Evolutionary conservation across 2,113 vertebrate species (phyloP).

Genomic region (Aphyosemion australe): DNA sequence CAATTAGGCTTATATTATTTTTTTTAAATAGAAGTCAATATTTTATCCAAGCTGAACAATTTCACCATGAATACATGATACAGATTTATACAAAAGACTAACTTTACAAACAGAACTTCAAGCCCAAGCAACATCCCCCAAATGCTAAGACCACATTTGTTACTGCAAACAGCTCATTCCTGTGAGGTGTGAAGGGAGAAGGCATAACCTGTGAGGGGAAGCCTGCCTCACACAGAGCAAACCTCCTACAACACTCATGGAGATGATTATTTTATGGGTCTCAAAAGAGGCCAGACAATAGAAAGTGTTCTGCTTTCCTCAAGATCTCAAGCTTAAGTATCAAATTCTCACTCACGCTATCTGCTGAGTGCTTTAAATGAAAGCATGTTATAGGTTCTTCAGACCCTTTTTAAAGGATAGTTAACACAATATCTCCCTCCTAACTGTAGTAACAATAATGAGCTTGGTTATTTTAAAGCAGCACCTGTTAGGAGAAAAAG

Average conservation of each 20-base stretch:
- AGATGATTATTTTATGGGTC: slow-evolving; percentile 36
- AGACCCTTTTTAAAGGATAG: background rate
- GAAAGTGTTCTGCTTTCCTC: slow-evolving; percentile 4
- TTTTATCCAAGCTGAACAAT: background rate
- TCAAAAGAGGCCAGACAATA: slow-evolving; percentile 18
- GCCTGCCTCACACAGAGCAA: background rate
- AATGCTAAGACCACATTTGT: background rate
- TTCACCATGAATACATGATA: background rate
- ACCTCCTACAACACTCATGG: slow-evolving; percentile 7
- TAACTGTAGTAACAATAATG: background rate
- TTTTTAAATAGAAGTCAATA: background rate
- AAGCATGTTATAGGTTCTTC: background rate
- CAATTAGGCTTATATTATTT: no score
- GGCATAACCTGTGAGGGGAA: background rate
- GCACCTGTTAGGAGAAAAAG: slow-evolving; percentile 26
- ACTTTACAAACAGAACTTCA: background rate
- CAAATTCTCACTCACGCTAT: slow-evolving; percentile 8
- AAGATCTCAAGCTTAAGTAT: slow-evolving; percentile 12
- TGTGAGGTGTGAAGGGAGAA: slow-evolving; percentile 1
- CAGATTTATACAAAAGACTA: background rate
- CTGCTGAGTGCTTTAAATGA: slow-evolving; percentile 3
- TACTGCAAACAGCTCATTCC: background rate
- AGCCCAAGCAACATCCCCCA: background rate
- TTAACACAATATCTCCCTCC: background rate
- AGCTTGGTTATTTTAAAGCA: background rate